A percentile compares a stretch with the other conserved stretches of the same genome.
phyloP scores from a whole-genome alignment of 2,888 invertebrate species.

The Athalia circularis region DNA sequence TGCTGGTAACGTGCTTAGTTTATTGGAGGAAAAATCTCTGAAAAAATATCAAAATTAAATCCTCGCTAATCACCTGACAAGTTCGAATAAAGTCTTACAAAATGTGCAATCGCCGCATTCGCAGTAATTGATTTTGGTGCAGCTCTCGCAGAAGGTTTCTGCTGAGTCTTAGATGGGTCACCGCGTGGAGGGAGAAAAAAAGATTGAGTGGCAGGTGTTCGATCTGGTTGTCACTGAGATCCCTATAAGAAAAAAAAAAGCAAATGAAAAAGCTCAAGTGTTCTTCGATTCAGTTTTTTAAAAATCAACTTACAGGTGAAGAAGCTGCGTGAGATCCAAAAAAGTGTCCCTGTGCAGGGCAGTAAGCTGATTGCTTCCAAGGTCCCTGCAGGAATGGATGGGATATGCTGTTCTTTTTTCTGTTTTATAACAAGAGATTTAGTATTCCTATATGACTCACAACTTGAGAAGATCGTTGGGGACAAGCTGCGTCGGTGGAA shows the following conservation, averaged over 20 bases:
- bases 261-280: not conserved
- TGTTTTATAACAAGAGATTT: not conserved
- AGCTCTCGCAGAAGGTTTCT: conserved; percentile 67
- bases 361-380: conserved; percentile 82
- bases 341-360: conserved; percentile 84
- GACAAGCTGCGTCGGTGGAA: conserved; percentile 79
- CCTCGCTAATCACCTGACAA: not conserved
- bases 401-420: conserved; percentile 19
- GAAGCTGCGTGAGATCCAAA: conserved; percentile 79
- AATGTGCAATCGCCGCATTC: conserved; percentile 66
- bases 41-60: conserved; percentile 45
- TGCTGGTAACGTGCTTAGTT: conserved; percentile 78
- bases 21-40: conserved; percentile 80
- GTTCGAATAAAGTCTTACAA: conserved; percentile 59
- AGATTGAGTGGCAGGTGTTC: conserved; percentile 68
- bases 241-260: conserved; percentile 59
- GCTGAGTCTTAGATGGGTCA: conserved; percentile 66
- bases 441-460: conserved; percentile 73
- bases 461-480: conserved; percentile 81
- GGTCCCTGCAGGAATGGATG: conserved; percentile 79
- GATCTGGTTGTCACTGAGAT: conserved; percentile 67
- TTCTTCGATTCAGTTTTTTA: not conserved
- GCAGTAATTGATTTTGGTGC: conserved; percentile 65
- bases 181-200: conserved; percentile 66
- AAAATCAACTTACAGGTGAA: conserved; percentile 72